phyloP scores from a whole-genome alignment of 1,140 invertebrate genomes.

The Temnothorax longispinosus region DNA sequence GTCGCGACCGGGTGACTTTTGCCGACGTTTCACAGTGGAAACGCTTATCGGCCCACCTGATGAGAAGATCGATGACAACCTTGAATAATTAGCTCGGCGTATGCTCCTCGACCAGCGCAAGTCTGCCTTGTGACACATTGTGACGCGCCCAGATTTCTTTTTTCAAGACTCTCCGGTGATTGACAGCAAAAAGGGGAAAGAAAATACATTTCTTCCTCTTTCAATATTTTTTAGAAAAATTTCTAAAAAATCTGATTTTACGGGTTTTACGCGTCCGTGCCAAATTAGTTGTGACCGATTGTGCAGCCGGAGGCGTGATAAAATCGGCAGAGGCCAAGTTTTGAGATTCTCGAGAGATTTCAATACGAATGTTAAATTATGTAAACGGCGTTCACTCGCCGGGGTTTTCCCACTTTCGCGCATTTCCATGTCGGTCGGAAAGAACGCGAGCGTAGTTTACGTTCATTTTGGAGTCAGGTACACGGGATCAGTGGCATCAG shows the following conservation, averaged over 20 bases:
- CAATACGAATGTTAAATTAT: constrained; percentile 32
- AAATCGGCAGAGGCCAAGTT: neutral
- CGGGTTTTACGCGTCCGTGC: neutral
- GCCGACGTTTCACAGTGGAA: constrained; percentile 42
- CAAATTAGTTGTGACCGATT: constrained; percentile 14
- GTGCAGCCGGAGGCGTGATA: neutral
- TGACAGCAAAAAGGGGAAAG: constrained; percentile 6
- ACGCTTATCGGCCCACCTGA: constrained; percentile 32
- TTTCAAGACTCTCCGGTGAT: neutral
- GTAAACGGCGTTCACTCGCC: neutral
- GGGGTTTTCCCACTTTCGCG: neutral
- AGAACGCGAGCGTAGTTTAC: neutral
- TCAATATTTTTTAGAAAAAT: neutral
- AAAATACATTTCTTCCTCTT: neutral
- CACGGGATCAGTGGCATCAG: constrained; percentile 29
- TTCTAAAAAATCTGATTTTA: constrained; percentile 19
- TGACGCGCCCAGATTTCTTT: neutral
- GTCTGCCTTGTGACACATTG: neutral
- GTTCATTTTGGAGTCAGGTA: neutral
- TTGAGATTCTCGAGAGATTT: constrained; percentile 4
- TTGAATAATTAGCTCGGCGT: constrained; percentile 43
- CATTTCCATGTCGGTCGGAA: neutral
- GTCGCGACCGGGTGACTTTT: constrained; percentile 36
- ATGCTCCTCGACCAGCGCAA: neutral
- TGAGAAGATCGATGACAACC: constrained; percentile 51